A percentile compares a stretch with the other conserved stretches of the same genome.
Evolutionary conservation across 2,797 vertebrate genomes (phyloP).

Genomic region (Malacoraja senta): DNA sequence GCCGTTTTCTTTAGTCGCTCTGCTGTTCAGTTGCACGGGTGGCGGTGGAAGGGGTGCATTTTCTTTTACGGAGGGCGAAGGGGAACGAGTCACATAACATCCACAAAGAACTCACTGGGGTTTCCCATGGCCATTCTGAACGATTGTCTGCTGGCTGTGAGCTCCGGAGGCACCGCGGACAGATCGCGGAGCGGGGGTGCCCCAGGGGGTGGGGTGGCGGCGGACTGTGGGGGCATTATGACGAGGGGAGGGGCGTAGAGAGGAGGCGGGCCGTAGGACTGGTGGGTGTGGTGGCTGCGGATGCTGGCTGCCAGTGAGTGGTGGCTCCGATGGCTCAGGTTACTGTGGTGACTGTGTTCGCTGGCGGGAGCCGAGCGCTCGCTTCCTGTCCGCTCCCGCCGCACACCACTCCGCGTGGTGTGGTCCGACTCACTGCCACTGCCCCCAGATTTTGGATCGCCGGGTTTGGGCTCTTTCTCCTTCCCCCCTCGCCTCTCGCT

Average conservation of each 20-base stretch:
- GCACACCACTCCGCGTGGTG: constrained; percentile 66
- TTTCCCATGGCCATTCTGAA: constrained; percentile 93
- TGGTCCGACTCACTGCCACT: constrained; percentile 78
- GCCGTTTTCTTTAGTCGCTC: constrained; percentile 48
- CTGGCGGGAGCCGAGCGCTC: constrained; percentile 69
- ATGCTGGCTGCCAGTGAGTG: constrained; percentile 70
- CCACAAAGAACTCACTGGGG: constrained; percentile 93
- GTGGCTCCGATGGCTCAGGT: constrained; percentile 71
- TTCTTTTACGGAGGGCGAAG: constrained; percentile 33
- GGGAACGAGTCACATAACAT: constrained; percentile 79
- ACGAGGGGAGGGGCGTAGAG: constrained; percentile 74
- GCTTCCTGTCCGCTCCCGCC: constrained; percentile 67
- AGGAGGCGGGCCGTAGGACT: constrained; percentile 71
- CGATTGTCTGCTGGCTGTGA: constrained; percentile 88
- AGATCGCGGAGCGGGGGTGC: constrained; percentile 82
- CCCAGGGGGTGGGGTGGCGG: constrained; percentile 63
- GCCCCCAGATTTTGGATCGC: constrained; percentile 75
- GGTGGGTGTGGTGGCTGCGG: constrained; percentile 78
- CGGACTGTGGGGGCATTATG: constrained; percentile 63
- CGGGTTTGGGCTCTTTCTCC: constrained; percentile 38
- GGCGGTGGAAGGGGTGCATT: constrained; percentile 45
- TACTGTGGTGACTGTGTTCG: constrained; percentile 72
- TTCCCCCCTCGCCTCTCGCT: constrained; percentile 64
- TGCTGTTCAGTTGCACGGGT: constrained; percentile 48
- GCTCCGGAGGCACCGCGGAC: constrained; percentile 82